Conservation (phyloP, 1,140 invertebrate genomes). For the Lutraria rhynchaena region DNA sequence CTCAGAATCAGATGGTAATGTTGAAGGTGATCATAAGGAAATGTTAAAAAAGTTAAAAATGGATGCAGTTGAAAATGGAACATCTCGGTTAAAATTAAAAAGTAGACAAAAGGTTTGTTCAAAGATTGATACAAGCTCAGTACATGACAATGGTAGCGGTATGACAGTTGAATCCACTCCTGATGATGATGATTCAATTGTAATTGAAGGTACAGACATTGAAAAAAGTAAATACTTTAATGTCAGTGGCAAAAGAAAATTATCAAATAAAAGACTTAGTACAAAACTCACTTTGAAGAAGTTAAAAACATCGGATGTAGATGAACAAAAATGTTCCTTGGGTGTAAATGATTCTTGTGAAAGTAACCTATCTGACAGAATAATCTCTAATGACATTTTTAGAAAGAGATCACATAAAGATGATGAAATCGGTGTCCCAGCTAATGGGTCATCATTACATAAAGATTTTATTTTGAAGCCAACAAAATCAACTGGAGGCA, state of each 20-base stretch:
- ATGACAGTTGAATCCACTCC: neutral
- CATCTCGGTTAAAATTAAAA: too few species aligned
- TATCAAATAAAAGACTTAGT: neutral
- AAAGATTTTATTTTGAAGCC: too few species aligned
- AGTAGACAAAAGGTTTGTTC: neutral
- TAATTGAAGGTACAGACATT: neutral
- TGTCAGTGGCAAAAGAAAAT: conserved; percentile 3
- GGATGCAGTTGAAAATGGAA: neutral
- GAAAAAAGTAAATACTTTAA: neutral
- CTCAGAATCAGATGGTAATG: neutral
- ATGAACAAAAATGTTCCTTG: too few species aligned
- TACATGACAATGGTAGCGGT: neutral
- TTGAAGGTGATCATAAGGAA: neutral
- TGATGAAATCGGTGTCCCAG: too few species aligned
- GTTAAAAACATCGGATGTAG: neutral
- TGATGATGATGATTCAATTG: neutral
- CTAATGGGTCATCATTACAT: too few species aligned
- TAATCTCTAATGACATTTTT: too few species aligned
- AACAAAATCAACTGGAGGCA: too few species aligned
- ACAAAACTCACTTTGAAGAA: conserved; percentile 38
- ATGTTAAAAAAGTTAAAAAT: neutral
- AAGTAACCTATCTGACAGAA: too few species aligned
- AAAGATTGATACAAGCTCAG: too few species aligned
- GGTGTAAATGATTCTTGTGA: too few species aligned
- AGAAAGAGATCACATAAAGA: too few species aligned